Evolutionary conservation across 37 sponge, comb jelly and placozoan species (phyloP), one percentile per base, ranked within the genome.

Genomic region (Crambe crambe): DNA sequence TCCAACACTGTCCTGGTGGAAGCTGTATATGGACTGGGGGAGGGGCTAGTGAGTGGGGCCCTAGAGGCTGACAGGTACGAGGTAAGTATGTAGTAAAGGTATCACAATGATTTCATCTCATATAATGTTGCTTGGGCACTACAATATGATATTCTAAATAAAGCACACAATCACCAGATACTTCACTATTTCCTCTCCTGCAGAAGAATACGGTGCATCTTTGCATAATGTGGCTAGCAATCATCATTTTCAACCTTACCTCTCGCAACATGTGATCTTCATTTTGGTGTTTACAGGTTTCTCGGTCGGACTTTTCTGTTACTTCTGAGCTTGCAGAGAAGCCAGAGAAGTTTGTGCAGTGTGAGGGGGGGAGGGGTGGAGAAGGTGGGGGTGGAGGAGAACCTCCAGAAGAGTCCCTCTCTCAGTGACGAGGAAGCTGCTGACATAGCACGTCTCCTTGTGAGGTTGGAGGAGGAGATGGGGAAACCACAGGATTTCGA

Each of bases 401-500:
- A 39, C 0, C 51, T 58, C 34, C 74, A 74, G 37, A 86, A 90
- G 85, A 38, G 9, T 17, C 57, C 77, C 0, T 66, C 83, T 22
- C 74, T 94, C 32, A 71, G 81, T 0, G 82, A 90, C 47, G 82
- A 83, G 0, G 70, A 79, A 68, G 95, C 88, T 42, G 58, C 58
- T 25, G 75, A 62, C 39, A 90, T 94, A 61, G 85, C 85, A n/a
- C 43, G 40, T n/a, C 60, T 94, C 35, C n/a, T 94, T 60, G 40
- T 85, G 0, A 58, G 51, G 0, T 38, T 94, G 74, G 95, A 94
- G 75, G 80, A 80, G 32, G 59, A 75, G 42, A 44, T 87, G 78
- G 89, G 88, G n/a, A 74, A 17, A 21, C 95, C 95, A 10, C 95
- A 90, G 58, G 95, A 94, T 85, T 90, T 94, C 74, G 95, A 94